These are phyloP conservation scores for Anableps anableps DNA, from an alignment of 2,797 vertebrate species.

Conservation along the genomic window DNA sequence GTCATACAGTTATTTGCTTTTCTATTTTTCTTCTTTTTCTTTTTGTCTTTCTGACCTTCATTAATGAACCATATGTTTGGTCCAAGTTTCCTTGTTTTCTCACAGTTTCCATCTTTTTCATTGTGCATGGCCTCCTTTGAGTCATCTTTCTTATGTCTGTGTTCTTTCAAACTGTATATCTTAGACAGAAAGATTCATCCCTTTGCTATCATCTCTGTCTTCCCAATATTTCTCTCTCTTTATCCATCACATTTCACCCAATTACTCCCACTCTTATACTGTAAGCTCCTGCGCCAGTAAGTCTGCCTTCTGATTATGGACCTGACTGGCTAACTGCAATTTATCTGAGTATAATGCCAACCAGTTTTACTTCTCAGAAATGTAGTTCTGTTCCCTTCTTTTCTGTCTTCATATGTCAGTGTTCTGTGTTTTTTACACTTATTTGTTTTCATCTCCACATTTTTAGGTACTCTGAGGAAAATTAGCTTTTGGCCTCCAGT, in stretches of 20 bases:
- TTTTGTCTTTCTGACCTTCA: constrained; percentile 16
- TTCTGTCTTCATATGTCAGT: constrained; percentile 1
- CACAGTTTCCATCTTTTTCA: constrained; percentile 36
- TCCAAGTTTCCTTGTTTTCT: constrained; percentile 15
- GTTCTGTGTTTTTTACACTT: not conserved
- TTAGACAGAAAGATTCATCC: constrained; percentile 59
- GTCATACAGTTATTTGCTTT: constrained; percentile 28
- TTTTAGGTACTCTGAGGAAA: constrained; percentile 3
- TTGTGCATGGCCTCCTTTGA: constrained; percentile 31
- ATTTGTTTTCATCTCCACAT: constrained; percentile 14
- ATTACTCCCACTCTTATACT: constrained; percentile 62
- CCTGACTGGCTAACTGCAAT: constrained; percentile 53
- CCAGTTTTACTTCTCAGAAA: constrained; percentile 29
- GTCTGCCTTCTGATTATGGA: constrained; percentile 72
- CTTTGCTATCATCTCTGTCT: constrained; percentile 48
- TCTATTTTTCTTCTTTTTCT: constrained; percentile 14
- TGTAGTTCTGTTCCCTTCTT: constrained; percentile 10
- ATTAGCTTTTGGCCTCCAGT: not conserved
- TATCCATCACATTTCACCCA: constrained; percentile 74
- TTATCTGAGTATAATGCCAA: constrained; percentile 67
- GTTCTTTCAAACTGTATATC: constrained; percentile 62
- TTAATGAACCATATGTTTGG: constrained; percentile 22
- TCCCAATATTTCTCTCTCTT: constrained; percentile 50
- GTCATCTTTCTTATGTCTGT: constrained; percentile 60
- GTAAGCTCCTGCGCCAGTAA: constrained; percentile 60